Evolutionary conservation across 2,888 invertebrate genomes (phyloP), one percentile per base, ranked within the genome.

Genomic region (Ditylenchus weischeri): DNA sequence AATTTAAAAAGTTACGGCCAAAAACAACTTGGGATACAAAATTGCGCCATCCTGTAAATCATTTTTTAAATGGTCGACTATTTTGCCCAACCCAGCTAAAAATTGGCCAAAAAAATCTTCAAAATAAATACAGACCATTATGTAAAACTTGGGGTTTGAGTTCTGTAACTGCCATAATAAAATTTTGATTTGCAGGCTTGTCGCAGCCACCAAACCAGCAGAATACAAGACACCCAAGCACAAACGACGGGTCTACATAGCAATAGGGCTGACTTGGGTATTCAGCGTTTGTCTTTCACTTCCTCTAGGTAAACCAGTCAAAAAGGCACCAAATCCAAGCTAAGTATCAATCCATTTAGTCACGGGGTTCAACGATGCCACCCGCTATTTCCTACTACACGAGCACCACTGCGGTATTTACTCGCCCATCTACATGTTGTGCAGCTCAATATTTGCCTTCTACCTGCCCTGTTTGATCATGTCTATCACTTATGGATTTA

Each of bases 381-480:
- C 79, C 0, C 69, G 71, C 4, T 69, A 75, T 13, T 77, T 78
- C 50, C 71, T 81, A 38, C 57, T 69, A 13, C 73, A 72, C 10
- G 77, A 79, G 60, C 81, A 81, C 63, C 81, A 79, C 65, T 81
- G 81, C 70, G 81, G 81, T 57, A 81, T 82, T 48, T 80, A 79
- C 63, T 78, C 48, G n/a, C 64, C 65, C 21, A 43, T 35, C 35
- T 50, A 68, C 57, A 65, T 65, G 65, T 23, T 60, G 51, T 62
- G 76, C 66, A 76, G 77, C 54, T 81, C 80, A 35, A 78, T 82
- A 21, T 80, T 82, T 66, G 78, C 85, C 67, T 86, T 86, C 76
- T 86, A 84, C 78, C 78, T 85, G 36, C 86, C 86, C 0, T 85
- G 85, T 74, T 66, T 85, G 57, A 83, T 86, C 15, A 86, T 86